Conservation (phyloP, 2,113 vertebrate genomes). For the Progne subis region DNA sequence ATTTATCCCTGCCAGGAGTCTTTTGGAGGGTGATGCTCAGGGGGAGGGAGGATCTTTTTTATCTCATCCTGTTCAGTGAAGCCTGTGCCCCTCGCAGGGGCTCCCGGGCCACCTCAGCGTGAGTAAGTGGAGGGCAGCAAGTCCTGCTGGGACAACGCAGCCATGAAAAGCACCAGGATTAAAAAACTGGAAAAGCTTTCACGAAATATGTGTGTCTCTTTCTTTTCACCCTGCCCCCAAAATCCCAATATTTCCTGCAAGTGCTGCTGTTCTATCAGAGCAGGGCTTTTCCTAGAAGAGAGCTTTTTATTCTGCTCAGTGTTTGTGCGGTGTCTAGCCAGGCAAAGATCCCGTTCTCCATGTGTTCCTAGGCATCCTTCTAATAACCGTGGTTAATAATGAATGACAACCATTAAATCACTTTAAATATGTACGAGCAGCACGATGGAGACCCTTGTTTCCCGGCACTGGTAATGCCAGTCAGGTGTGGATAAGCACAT, state of each 20-base stretch:
- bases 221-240: not conserved
- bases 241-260: not conserved
- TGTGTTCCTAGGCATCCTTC: constrained; percentile 31
- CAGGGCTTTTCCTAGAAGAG: constrained; percentile 34
- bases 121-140: not conserved
- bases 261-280: not conserved
- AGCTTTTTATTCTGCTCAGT: constrained; percentile 13
- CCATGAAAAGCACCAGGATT: not conserved
- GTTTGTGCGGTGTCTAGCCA: constrained; percentile 13
- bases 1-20: not conserved
- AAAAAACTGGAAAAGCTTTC: not conserved
- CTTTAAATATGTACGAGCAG: constrained; percentile 50
- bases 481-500: not conserved
- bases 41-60: not conserved
- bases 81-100: not conserved
- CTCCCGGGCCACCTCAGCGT: not conserved
- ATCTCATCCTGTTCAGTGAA: not conserved
- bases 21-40: not conserved
- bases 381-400: constrained; percentile 70
- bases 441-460: constrained; percentile 29
- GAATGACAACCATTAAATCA: constrained; percentile 66
- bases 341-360: not conserved
- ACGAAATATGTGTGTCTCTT: not conserved
- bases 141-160: not conserved
- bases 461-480: constrained; percentile 3